Evolutionary conservation across 2,888 invertebrate genomes (phyloP), one percentile per base, ranked within the genome.

Genomic region (Ectropis crepuscularia): DNA sequence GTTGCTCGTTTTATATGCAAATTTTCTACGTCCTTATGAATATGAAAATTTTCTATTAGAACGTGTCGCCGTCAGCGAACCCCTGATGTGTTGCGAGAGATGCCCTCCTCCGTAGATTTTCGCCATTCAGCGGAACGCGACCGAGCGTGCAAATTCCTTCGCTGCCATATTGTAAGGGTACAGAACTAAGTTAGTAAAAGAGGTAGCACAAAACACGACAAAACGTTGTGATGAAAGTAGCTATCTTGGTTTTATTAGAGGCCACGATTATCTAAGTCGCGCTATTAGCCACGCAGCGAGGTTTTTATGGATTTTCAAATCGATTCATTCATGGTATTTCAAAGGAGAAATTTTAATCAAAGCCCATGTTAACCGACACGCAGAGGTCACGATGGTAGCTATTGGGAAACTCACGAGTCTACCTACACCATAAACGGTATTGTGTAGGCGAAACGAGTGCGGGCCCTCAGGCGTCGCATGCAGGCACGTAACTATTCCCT

Each of bases 1-100:
- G 86, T 86, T 87, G 88, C 90, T 91, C 91, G 92, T 92, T 92
- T 92, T 92, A 89, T 91, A 92, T 92, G 92, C 87, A 90, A 92
- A 92, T 92, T 85, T 82, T 77, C 82, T 80, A 87, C 89, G 88
- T 89, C 87, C 90, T 92, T 92, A 92, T 92, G 92, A 92, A 92
- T 92, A 92, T 92, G 92, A 92, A 92, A 92, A 92, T 92, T 92
- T 92, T 92, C 91, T 92, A 92, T 92, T 90, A 92, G 89, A 89
- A 89, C 89, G 87, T 89, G 91, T 89, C 90, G 86, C 84, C 86
- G 89, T 90, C 92, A 91, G 90, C 90, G 82, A 79, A 86, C 85
- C 79, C 83, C 84, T 87, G 87, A 87, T 82, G 85, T 86, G 82
- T 86, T 79, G 77, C 74, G 76, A 78, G 77, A 75, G 81, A 81